Evolutionary conservation across 2,797 vertebrate genomes (phyloP).

Genomic region (Trachops cirrhosus): DNA sequence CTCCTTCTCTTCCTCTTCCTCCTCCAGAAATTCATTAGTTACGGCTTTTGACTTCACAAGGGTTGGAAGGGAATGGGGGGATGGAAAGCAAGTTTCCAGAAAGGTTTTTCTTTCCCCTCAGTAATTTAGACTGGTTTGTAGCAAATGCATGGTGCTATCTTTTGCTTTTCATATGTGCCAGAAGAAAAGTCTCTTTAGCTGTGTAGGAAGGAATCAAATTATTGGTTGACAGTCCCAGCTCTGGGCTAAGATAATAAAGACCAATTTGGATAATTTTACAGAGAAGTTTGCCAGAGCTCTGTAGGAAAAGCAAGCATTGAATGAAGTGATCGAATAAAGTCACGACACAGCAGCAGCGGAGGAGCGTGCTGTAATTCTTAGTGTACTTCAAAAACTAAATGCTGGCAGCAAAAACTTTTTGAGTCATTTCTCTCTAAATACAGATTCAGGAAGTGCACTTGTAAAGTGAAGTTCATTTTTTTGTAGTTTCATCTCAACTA

Average conservation of each 20-base stretch:
- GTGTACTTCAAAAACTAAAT: neutral
- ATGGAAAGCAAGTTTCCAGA: slow-evolving; percentile 9
- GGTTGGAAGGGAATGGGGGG: neutral
- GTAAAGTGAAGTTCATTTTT: slow-evolving; percentile 58
- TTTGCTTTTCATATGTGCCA: slow-evolving; percentile 13
- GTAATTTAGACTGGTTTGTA: slow-evolving; percentile 47
- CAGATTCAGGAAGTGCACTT: slow-evolving; percentile 43
- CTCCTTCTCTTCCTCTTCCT: neutral
- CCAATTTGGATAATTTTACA: neutral
- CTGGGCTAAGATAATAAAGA: neutral
- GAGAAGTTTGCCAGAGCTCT: neutral
- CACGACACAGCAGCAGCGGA: neutral
- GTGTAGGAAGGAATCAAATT: slow-evolving; percentile 26
- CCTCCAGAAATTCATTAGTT: neutral
- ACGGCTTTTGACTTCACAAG: neutral
- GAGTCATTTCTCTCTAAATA: slow-evolving; percentile 50
- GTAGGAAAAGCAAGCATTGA: neutral
- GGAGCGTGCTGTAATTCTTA: neutral
- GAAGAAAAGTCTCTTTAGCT: slow-evolving; percentile 12
- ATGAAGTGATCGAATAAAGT: neutral
- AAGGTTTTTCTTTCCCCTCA: neutral
- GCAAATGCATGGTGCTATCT: neutral
- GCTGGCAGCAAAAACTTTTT: slow-evolving; percentile 30
- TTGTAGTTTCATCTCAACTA: slow-evolving; percentile 19
- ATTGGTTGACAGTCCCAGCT: neutral